phyloP scores from a whole-genome alignment of 2,797 vertebrate genomes.

The Falco cherrug region DNA sequence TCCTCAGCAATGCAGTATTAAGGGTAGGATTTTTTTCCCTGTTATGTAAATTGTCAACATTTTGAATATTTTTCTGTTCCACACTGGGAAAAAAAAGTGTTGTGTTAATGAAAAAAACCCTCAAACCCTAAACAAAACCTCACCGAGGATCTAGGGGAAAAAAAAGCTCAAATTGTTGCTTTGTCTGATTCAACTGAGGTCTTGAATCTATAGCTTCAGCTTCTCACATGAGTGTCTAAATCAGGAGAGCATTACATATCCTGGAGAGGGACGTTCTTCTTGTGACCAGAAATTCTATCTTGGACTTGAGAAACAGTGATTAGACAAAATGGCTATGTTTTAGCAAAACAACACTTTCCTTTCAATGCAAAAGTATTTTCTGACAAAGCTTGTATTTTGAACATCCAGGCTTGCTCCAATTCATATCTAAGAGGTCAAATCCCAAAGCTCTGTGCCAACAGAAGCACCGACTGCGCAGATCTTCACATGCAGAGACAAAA shows the following conservation, averaged over 20 bases:
- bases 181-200: background rate
- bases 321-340: background rate
- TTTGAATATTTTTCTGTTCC: background rate
- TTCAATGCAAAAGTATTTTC: background rate
- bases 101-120: accelerated
- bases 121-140: background rate
- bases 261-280: background rate
- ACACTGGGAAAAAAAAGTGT: no score
- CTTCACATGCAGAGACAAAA: background rate
- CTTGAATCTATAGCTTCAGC: background rate
- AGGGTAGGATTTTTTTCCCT: background rate
- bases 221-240: background rate
- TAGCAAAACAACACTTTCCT: background rate
- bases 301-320: background rate
- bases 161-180: background rate
- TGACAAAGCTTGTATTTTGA: background rate
- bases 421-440: background rate
- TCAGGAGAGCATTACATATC: background rate
- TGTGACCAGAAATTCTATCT: background rate
- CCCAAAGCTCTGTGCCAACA: background rate
- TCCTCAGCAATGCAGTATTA: background rate
- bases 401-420: background rate
- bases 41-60: background rate
- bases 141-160: background rate
- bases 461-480: background rate